These are phyloP conservation scores for Crotalus horridus DNA, from an alignment of 2,113 vertebrate genomes.

Conservation along the genomic window DNA sequence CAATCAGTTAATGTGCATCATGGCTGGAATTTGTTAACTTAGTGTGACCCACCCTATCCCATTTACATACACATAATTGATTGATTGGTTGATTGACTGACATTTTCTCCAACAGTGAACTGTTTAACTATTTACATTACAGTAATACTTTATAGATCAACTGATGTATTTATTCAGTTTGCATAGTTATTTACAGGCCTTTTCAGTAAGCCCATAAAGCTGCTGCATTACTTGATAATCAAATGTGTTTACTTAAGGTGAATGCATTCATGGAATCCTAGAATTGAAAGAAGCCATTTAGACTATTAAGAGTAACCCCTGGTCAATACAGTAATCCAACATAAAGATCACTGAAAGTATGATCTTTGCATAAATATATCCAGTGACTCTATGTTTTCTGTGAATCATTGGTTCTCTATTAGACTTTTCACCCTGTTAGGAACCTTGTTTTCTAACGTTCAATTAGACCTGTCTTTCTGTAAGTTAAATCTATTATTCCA, in stretches of 20 bases:
- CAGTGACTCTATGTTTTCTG: background rate
- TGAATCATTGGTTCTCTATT: background rate
- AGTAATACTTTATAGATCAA: background rate
- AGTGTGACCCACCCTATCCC: background rate
- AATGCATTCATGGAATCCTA: background rate
- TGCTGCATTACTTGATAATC: background rate
- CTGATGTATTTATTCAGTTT: too few species aligned
- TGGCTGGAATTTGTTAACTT: constrained; percentile 18
- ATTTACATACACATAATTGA: background rate
- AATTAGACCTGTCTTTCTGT: background rate
- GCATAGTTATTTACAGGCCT: background rate
- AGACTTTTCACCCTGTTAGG: background rate
- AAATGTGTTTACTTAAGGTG: background rate
- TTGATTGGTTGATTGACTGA: too few species aligned
- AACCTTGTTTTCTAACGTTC: background rate
- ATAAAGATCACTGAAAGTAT: background rate
- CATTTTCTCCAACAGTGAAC: background rate
- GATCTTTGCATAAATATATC: background rate
- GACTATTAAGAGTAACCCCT: background rate
- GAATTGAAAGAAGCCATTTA: background rate
- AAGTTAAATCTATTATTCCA: background rate
- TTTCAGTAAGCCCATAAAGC: background rate
- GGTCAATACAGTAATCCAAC: background rate
- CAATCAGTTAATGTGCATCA: background rate
- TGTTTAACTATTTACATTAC: background rate